These are phyloP conservation scores for Ceriagrion tenellum DNA, from an alignment of 2,888 invertebrate genomes.

Conservation along the genomic window DNA sequence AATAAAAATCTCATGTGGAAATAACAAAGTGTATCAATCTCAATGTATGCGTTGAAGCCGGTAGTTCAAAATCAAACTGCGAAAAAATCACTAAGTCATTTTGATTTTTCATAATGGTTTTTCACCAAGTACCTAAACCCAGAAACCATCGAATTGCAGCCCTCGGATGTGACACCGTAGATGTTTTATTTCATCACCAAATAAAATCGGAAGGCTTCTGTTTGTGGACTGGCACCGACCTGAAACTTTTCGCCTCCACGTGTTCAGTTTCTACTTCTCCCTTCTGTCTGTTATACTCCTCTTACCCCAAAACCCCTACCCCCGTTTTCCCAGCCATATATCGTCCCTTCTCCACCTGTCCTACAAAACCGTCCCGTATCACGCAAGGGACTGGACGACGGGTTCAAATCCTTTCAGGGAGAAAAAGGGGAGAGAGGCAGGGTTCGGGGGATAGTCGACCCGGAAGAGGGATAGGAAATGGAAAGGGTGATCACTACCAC, in stretches of 20 bases:
- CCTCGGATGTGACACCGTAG: too few species aligned
- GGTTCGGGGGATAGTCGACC: not conserved
- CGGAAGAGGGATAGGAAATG: not conserved
- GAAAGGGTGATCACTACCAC: not conserved
- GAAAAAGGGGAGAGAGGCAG: not conserved
- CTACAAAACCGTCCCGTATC: not conserved
- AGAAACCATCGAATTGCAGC: too few species aligned
- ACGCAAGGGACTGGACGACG: not conserved
- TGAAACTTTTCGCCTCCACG: not conserved
- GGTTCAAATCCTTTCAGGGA: not conserved
- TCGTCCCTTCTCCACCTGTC: not conserved
- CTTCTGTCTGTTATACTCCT: not conserved
- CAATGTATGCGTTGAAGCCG: too few species aligned
- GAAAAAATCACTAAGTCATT: too few species aligned
- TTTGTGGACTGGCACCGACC: not conserved
- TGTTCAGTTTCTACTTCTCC: not conserved
- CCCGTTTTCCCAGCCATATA: not conserved
- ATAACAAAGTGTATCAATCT: too few species aligned
- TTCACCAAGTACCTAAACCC: too few species aligned
- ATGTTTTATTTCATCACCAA: not conserved
- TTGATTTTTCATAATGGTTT: too few species aligned
- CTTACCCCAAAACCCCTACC: not conserved
- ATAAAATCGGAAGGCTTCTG: not conserved
- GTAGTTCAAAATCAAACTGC: too few species aligned
- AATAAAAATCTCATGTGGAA: too few species aligned